Base-by-base conservation (phyloP, 1,140 invertebrate genomes). In the Zaprionus kolodkinae region DNA sequence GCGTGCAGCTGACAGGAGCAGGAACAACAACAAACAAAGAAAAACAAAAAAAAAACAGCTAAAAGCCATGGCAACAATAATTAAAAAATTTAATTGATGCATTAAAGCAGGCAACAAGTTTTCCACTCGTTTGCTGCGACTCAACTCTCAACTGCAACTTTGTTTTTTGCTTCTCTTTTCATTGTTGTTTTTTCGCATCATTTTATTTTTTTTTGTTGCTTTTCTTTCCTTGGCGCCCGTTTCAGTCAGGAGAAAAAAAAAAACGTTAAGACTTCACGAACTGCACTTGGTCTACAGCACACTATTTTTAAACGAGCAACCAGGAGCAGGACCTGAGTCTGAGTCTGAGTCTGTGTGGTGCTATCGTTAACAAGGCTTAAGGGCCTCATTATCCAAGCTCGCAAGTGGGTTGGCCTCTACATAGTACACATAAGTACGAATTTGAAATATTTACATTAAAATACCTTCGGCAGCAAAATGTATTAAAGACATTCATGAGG, bases 31-130 rank as follows among this genome's bases (percentile, higher is more conserved):
- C 21, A 21, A n/a, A n/a, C n/a, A n/a, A n/a, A 21, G 1, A 21
- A 21, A 21, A 1, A 21, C 1, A 21, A 21, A 21, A 21, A 21
- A 21, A 21, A 21, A 21, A 2, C 21, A 21, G 21, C 21, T 21
- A 79, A 87, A 87, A 84, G 75, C 72, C 59, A 88, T 55, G 60
- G 66, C 75, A 76, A 70, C 79, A 89, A 88, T 88, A 88, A 88
- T 88, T 88, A 88, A 89, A 88, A 88, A 88, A 81, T 88, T 89
- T 88, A 88, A 88, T 88, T 89, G 85, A 88, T 88, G 85, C 85
- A 88, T 88, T 88, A 88, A 88, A 88, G 81, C 81, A 85, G 85
- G 81, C 76, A 85, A 88, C 85, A 76, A 85, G 85, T 88, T 89
- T 89, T 83, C 61, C 75, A 59, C 33, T 50, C 30, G 38, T 38